Base-by-base conservation (phyloP, 2,888 invertebrate species). In the Notodonta dromedarius region DNA sequence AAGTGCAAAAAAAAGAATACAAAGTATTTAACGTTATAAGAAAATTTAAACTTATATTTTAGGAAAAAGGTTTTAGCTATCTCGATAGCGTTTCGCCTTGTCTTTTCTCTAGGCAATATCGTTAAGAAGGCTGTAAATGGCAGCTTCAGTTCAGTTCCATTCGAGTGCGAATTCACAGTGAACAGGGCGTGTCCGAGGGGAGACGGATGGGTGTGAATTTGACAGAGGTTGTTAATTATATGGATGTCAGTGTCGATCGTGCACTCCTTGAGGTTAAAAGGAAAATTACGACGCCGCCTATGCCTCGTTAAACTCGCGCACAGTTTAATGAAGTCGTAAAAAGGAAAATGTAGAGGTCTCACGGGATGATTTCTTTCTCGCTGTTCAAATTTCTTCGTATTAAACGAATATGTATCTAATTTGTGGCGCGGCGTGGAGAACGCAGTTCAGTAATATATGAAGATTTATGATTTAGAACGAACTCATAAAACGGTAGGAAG, bases 211-310 rank as follows among this genome's bases (percentile, higher is more conserved):
- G 85, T 86, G 87, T 88, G 90, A 87, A 88, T 90, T 86, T 88
- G 90, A 89, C 89, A 87, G 87, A 78, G 84, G 84, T 79, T 85
- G 89, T 90, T 91, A 91, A 91, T 91, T 90, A 88, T 87, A 85
- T 83, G 82, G 80, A 81, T 82, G 82, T 83, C 83, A 81, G 76
- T 80, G 75, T 76, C 78, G 79, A 85, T 82, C 77, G 79, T 40
- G 66, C 63, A 68, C 71, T 82, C 76, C 79, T 83, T 83, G 84
- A 75, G 85, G 86, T 78, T 73, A 71, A 64, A 74, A 76, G 74
- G 78, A 77, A 85, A 86, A 85, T 88, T 86, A 84, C 83, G 82
- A 79, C 73, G 75, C 81, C 75, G 78, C 74, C 77, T 80, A 79
- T 72, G 82, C 74, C 77, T 80, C 87, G 83, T 88, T 87, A 82